Base-by-base conservation (phyloP, 1,140 invertebrate species). In the Acromyrmex echinatior region DNA sequence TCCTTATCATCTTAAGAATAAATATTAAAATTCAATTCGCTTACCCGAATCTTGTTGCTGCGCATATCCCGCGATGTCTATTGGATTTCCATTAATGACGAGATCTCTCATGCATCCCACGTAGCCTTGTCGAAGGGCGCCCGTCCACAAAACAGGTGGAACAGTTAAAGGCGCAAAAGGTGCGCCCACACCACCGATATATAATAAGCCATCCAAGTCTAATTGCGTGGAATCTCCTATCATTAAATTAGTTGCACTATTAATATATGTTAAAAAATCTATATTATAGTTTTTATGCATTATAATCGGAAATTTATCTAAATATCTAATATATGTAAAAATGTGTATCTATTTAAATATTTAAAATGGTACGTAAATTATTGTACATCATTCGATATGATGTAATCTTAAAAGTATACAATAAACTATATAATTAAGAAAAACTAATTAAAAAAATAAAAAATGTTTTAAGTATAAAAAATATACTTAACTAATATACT, bases 41-140 rank as follows among this genome's bases (percentile, higher is more conserved):
- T 96, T 95, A 98, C 98, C 98, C 53, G 97, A 98, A 95, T 99
- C 98, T 95, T 99, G 99, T 90, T 98, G 97, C 87, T 98, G 96
- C 10, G 98, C 98, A 94, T 97, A 98, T 39, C 97, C 97, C 16
- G 98, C 98, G 79, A 99, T 97, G 94, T 99, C 99, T 77, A 99
- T 97, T 18, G 98, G 97, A 89, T 98, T 97, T n/a, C 98, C 98
- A 95, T 99, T 99, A 91, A 99, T 96, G 87, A 98, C 97, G 88
- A 99, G 96, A 94, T 99, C 99, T 92, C 98, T 97, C 92, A 99
- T 96, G 94, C 99, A 99, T 3, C 99, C 99, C 1, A 99, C 98
- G 93, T 98, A 99, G 16, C 99, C 99, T 92, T 98, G 97, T 76
- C 97, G 96, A 31, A 99, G 95, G 7, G 98, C 97, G 0, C 97